Base-by-base conservation (phyloP, 2,113 vertebrate species). In the Polypterus senegalus region DNA sequence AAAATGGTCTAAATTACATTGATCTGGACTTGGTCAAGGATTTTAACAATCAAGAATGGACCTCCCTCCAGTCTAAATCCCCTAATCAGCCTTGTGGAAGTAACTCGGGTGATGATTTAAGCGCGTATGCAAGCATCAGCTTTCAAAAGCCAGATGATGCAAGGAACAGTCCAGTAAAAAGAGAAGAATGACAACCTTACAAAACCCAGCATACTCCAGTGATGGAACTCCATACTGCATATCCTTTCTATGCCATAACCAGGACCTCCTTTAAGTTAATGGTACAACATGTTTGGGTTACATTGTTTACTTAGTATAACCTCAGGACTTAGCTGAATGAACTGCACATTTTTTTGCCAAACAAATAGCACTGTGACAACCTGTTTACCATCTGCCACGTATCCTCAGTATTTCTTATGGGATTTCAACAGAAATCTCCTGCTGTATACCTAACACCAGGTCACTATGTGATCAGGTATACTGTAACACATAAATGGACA, bases 1-100 rank as follows among this genome's bases (percentile, higher is more conserved):
- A 86, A 76, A 91, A 89, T 27, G 86, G 83, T 44, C 87, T 92
- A 60, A 92, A 92, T 76, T 92, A 92, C 74, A 92, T 92, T 46
- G 88, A 91, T 73, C 70, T 92, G 82, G 91, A 92, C 81, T 76
- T 92, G 71, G 85, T 76, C 67, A 86, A 84, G 69, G 86, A 86
- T 67, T 79, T 83, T 61, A 79, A 72, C 65, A 71, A 74, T 56
- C 69, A 69, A 51, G 79, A 78, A 49, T 73, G 67, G 56, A 63
- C 68, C 68, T 64, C 62, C n/a, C 66, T 68, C 7, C 79, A 73
- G 66, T 63, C 76, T 1, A 70, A 77, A 55, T 52, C 79, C 56
- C 63, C 76, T 48, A 81, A 79, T 44, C 80, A 76, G 67, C 76
- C 77, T 49, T 71, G 76, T 9, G 63, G 61, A 3, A 72, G 60